Conservation (phyloP, 2,797 vertebrate genomes). For the Heterohyrax brucei region DNA sequence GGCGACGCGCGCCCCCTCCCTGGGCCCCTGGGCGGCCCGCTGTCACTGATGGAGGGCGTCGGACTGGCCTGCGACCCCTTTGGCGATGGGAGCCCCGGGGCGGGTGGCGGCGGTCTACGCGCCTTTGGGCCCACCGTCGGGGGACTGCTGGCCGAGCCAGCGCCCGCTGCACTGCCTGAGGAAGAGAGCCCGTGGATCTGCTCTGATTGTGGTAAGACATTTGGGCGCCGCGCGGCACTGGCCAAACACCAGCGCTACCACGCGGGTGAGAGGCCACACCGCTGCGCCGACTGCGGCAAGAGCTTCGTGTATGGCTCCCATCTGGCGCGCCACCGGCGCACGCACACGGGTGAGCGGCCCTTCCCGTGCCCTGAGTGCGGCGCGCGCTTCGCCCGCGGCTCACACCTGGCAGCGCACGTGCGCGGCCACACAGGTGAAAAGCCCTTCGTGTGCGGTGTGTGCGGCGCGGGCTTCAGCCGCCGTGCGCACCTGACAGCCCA, state of each 20-base stretch:
- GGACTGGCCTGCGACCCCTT: conserved; percentile 79
- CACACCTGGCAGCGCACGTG: conserved; percentile 85
- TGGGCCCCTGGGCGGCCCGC: conserved; percentile 62
- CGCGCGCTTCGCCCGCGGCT: conserved; percentile 85
- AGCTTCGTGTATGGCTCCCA: conserved; percentile 88
- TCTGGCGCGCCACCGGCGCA: conserved; percentile 87
- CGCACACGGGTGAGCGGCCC: conserved; percentile 87
- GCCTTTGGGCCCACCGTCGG: conserved; percentile 60
- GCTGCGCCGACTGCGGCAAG: conserved; percentile 88
- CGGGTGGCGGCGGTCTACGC: conserved; percentile 20
- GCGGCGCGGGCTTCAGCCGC: conserved; percentile 85
- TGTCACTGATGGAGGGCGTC: conserved; percentile 69
- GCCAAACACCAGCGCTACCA: conserved; percentile 87
- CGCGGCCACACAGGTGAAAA: conserved; percentile 85
- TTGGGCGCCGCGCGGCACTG: conserved; percentile 83
- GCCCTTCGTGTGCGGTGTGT: conserved; percentile 85
- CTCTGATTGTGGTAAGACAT: conserved; percentile 86
- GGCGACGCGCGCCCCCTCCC: conserved; percentile 60
- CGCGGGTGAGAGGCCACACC: conserved; percentile 87
- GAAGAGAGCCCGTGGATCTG: conserved; percentile 87
- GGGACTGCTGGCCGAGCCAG: conserved; percentile 73
- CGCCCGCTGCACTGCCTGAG: conserved; percentile 72
- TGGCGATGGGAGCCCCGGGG: background rate
- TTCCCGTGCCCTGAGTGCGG: conserved; percentile 86
- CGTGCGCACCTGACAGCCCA: conserved; percentile 85